Base-by-base conservation (phyloP, 2,888 invertebrate genomes). In the Oeneis ivallda region DNA sequence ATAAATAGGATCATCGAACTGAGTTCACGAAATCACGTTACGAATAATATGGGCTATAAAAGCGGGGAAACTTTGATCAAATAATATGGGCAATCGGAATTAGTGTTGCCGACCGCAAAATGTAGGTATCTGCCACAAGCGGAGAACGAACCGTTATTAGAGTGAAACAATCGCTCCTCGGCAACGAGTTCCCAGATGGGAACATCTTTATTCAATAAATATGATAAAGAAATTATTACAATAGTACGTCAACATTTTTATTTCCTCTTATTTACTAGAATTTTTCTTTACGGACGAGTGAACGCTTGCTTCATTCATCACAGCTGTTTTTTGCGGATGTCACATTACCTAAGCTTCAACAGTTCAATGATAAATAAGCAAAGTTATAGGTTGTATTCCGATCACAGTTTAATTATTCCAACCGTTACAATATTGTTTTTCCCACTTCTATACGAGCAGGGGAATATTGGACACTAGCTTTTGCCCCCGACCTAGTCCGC, bases 1-100 rank as follows among this genome's bases (percentile, higher is more conserved):
- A 37, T 37, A 37, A 7, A 8, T 37, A 37, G 17, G 9, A 47
- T 8, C 47, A 17, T 47, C 8, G 9, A 47, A 47, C 34, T 37
- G 10, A 56, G 17, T 39, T 3, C 39, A 56, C 37, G 15, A 57
- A 19, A 43, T n/a, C n/a, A 26, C 26, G 26, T 26, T 26, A 57
- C 41, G 45, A 45, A 58, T 58, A 26, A 45, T 19, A 39, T 62
- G 54, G 13, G 37, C n/a, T 10, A 53, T 19, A 49, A 61, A 41
- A 64, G 50, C 39, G 39, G 52, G 52, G 26, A 63, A 45, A 41
- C 52, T 62, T 70, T 67, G 62, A 70, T 59, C 58, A 59, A 66
- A 70, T 64, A 70, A 70, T 78, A 76, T 76, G 69, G 76, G 72
- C 76, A 78, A 79, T 74, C 76, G 81, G 81, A 82, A n/a, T n/a